phyloP scores from a whole-genome alignment of 2,113 vertebrate genomes.

The Noctilio leporinus region DNA sequence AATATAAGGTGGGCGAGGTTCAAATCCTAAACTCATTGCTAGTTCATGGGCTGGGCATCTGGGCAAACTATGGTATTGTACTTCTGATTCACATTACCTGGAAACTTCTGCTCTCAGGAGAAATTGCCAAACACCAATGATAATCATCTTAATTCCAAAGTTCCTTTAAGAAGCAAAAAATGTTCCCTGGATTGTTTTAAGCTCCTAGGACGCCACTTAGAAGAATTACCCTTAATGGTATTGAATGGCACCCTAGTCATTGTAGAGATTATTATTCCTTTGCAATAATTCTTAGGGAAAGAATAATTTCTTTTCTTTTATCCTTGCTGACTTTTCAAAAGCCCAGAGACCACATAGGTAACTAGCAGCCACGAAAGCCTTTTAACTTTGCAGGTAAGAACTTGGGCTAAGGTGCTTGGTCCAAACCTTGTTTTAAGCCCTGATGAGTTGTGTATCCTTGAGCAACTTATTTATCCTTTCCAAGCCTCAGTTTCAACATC shows the following conservation, averaged over 20 bases:
- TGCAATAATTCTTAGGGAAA: neutral
- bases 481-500: neutral
- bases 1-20: neutral
- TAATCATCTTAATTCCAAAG: constrained; percentile 10
- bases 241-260: neutral
- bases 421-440: neutral
- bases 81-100: constrained; percentile 2
- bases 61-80: neutral
- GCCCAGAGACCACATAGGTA: neutral
- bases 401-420: neutral
- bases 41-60: neutral
- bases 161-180: constrained; percentile 19
- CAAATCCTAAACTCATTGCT: constrained; percentile 3
- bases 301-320: neutral
- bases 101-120: neutral
- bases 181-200: constrained; percentile 11
- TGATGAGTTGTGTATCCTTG: neutral
- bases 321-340: neutral
- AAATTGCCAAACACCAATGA: constrained; percentile 38
- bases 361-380: neutral
- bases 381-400: neutral
- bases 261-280: neutral
- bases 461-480: neutral
- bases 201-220: neutral
- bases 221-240: constrained; percentile 39